Evolutionary conservation across 2,888 invertebrate species (phyloP).

Genomic region (Drosophila anomelani): DNA sequence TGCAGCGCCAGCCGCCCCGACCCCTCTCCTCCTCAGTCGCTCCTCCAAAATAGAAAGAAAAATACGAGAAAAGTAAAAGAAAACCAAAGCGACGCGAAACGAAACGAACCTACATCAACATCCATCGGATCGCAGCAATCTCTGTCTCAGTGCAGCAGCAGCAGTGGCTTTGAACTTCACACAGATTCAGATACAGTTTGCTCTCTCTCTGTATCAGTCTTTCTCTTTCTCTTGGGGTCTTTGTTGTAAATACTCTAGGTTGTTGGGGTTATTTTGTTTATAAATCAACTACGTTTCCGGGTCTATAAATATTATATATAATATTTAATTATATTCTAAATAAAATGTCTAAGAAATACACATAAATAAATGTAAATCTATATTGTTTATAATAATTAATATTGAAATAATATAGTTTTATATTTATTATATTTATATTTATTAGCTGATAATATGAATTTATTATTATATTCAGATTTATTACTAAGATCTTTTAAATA

Average conservation of each 20-base stretch:
- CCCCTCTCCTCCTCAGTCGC: neutral
- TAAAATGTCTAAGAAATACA: too few relatives aligned
- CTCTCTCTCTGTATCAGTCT: slow-evolving; percentile 14
- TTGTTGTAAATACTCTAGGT: slow-evolving; percentile 5
- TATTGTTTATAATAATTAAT: neutral
- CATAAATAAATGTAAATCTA: too few relatives aligned
- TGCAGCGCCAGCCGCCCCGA: slow-evolving; percentile 49
- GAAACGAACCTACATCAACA: slow-evolving; percentile 76
- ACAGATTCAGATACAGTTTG: slow-evolving; percentile 61
- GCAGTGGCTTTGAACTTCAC: slow-evolving; percentile 77
- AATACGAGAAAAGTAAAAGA: slow-evolving; percentile 44
- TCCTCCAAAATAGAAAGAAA: slow-evolving; percentile 61
- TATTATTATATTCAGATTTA: neutral
- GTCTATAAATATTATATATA: neutral
- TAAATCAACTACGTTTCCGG: neutral
- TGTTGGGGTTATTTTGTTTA: neutral
- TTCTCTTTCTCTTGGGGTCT: slow-evolving; percentile 6
- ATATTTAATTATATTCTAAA: neutral
- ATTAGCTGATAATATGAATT: neutral
- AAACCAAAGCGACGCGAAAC: slow-evolving; percentile 43
- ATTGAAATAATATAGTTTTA: neutral
- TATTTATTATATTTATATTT: neutral
- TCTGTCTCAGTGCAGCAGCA: slow-evolving; percentile 33
- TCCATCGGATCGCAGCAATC: slow-evolving; percentile 36
- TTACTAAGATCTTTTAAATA: neutral